Conservation (phyloP, 1,140 invertebrate genomes). For the Capitella teleta region DNA sequence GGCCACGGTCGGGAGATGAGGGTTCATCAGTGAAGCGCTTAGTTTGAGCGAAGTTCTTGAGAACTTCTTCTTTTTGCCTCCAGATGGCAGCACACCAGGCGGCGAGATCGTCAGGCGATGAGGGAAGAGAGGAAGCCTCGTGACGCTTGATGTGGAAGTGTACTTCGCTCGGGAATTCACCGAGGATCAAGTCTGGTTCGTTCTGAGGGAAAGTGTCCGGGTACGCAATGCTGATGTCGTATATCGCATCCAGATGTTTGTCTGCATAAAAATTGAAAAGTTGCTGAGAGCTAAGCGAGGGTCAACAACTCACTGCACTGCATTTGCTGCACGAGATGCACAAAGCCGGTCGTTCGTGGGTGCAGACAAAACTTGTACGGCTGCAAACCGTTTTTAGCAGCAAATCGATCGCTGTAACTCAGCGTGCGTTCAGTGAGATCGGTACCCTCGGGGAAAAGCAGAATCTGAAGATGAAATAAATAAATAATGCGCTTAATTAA, state of each 20-base stretch:
- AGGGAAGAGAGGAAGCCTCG: conserved; percentile 14
- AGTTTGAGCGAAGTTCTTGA: conserved; percentile 22
- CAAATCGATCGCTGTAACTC: conserved; percentile 60
- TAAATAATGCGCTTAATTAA: too few species aligned
- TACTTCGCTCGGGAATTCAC: conserved; percentile 28
- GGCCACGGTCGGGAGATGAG: background rate
- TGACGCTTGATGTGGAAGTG: conserved; percentile 24
- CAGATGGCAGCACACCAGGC: conserved; percentile 23
- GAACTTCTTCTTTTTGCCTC: conserved; percentile 24
- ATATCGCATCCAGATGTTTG: conserved; percentile 22
- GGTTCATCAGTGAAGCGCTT: background rate
- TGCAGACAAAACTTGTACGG: conserved; percentile 65
- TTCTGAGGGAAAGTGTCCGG: conserved; percentile 24
- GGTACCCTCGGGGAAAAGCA: conserved; percentile 82
- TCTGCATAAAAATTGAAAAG: too few species aligned
- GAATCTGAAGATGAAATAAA: conserved; percentile 41
- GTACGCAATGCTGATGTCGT: conserved; percentile 32
- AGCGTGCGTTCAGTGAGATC: conserved; percentile 65
- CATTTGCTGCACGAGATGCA: conserved; percentile 56
- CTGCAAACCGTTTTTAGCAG: conserved; percentile 54
- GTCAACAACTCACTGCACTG: conserved; percentile 45
- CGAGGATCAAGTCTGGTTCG: conserved; percentile 23
- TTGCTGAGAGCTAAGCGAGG: too few species aligned
- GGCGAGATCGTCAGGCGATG: conserved; percentile 17
- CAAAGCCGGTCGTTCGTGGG: conserved; percentile 75